Conservation (phyloP, 2,113 vertebrate species). For the Thamnaconus septentrionalis region DNA sequence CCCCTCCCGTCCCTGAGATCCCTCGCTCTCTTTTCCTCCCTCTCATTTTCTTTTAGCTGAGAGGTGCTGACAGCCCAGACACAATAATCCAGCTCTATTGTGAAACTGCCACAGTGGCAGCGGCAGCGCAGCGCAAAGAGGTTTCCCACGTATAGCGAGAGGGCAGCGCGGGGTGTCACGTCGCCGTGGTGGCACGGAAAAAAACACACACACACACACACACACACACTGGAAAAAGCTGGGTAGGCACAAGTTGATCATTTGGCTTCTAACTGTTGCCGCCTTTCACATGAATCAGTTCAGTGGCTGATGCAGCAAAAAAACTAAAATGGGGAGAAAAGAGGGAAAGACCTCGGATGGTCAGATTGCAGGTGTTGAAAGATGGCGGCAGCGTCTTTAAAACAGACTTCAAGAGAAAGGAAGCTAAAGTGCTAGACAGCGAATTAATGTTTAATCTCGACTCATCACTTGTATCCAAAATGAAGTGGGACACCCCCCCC, state of each 20-base stretch:
- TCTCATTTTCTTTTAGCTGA: constrained; percentile 62
- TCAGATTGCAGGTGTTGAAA: neutral
- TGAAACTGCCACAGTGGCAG: constrained; percentile 46
- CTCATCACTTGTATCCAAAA: neutral
- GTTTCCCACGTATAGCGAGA: constrained; percentile 59
- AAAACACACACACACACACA: neutral
- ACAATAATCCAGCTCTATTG: constrained; percentile 66
- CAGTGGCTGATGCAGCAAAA: neutral
- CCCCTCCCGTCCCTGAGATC: constrained; percentile 31
- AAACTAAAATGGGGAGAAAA: neutral
- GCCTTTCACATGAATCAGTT: constrained; percentile 39
- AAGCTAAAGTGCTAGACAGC: neutral
- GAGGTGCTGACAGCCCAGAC: constrained; percentile 70
- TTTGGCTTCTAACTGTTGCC: constrained; percentile 39
- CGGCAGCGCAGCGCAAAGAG: constrained; percentile 31
- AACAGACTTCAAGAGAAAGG: neutral
- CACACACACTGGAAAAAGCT: neutral
- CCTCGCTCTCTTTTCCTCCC: constrained; percentile 28
- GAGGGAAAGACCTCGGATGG: neutral
- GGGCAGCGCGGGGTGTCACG: constrained; percentile 38
- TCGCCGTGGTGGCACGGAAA: constrained; percentile 17
- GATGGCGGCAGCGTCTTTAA: neutral
- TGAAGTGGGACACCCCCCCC: no score
- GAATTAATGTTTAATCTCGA: no score
- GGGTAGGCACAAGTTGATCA: constrained; percentile 16